A percentile compares a stretch with the other conserved stretches of the same genome.
Evolutionary conservation across 2,797 vertebrate species (phyloP).

Genomic region (Tenualosa thibaudeaui): DNA sequence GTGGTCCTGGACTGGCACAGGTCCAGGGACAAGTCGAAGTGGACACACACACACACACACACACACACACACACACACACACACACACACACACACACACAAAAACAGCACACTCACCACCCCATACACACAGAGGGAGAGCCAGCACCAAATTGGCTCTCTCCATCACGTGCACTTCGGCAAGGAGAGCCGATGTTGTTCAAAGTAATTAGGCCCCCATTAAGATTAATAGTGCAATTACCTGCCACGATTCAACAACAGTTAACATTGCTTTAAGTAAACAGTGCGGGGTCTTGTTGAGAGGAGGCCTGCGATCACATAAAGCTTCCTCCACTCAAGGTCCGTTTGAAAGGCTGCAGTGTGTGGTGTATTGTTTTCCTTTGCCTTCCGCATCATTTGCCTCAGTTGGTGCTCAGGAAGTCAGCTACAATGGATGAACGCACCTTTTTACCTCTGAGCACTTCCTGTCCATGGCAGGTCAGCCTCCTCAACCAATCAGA

Average conservation of each 20-base stretch:
- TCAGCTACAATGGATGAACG: no score
- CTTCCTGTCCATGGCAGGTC: no score
- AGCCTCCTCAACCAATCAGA: no score
- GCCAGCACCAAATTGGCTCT: constrained; percentile 52
- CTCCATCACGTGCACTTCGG: constrained; percentile 50
- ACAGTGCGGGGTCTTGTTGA: not conserved
- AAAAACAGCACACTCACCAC: constrained; percentile 16
- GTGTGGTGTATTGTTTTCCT: not conserved
- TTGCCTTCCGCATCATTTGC: not conserved
- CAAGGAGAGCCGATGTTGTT: constrained; percentile 41
- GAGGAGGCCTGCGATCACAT: not conserved
- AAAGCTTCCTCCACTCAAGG: not conserved
- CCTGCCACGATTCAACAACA: constrained; percentile 39
- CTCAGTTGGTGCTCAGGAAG: not conserved
- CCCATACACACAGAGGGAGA: constrained; percentile 45
- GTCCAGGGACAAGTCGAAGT: not conserved
- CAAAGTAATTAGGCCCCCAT: constrained; percentile 67
- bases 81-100: not conserved
- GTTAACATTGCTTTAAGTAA: not conserved
- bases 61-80: not conserved
- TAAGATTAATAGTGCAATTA: constrained; percentile 66
- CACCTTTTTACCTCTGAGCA: no score
- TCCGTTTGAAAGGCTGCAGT: not conserved
- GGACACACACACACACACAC: not conserved
- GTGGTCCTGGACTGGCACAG: not conserved